Evolutionary conservation across 2,888 invertebrate species (phyloP).

Genomic region (Unio delphinus): DNA sequence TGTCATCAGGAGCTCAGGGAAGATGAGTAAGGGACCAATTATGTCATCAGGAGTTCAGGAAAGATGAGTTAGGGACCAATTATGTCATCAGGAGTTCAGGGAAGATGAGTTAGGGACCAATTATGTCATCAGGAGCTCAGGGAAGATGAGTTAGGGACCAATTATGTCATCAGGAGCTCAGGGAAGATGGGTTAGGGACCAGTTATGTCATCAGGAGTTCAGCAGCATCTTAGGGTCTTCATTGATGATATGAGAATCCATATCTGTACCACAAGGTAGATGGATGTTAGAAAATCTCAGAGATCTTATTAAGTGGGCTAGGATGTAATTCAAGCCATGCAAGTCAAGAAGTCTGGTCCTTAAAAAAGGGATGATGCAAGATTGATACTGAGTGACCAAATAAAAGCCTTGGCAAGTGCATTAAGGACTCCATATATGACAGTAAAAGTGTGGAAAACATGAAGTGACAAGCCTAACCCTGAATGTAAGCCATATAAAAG

Average conservation of each 20-base stretch:
- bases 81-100: too few relatives aligned
- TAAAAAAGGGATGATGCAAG: slow-evolving; percentile 18
- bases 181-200: not conserved
- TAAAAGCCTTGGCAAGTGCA: slow-evolving; percentile 16
- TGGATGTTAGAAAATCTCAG: slow-evolving; percentile 17
- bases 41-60: too few relatives aligned
- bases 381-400: slow-evolving; percentile 16
- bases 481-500: slow-evolving; percentile 6
- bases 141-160: not conserved
- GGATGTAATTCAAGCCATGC: slow-evolving; percentile 20
- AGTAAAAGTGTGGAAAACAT: not conserved
- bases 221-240: slow-evolving; percentile 19
- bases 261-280: slow-evolving; percentile 1
- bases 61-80: not conserved
- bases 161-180: too few relatives aligned
- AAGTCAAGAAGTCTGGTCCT: slow-evolving; percentile 22
- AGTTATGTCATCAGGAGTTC: slow-evolving; percentile 1
- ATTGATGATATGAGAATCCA: slow-evolving; percentile 9
- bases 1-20: too few relatives aligned
- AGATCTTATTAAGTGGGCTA: slow-evolving; percentile 8
- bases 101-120: not conserved
- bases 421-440: slow-evolving; percentile 5
- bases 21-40: not conserved
- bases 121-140: too few relatives aligned
- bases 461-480: not conserved